Percentiles rank a stretch among this genome's conserved stretches.
Conservation (phyloP, 2,888 invertebrate species). For the Thecocarcelia acutangulata region DNA sequence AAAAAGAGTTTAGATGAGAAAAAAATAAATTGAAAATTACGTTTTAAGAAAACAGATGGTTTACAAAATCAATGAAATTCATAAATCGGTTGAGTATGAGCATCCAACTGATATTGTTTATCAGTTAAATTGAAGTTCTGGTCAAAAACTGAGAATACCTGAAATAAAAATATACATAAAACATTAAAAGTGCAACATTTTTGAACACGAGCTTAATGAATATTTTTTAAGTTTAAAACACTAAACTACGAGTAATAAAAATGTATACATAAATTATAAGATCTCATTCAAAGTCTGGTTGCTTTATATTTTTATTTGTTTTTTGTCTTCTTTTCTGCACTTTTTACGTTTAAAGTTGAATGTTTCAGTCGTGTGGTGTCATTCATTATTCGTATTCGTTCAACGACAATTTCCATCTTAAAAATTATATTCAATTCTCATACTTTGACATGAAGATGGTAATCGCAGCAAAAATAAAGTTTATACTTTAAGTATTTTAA, state of each 20-base stretch:
- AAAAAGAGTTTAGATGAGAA: constrained; percentile 5
- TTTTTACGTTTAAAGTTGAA: no score
- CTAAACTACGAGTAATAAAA: no score
- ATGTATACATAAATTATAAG: constrained; percentile 6
- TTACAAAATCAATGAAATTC: background rate
- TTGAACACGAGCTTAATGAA: no score
- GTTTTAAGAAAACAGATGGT: background rate
- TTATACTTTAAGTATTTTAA: constrained; percentile 22
- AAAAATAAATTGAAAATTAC: background rate
- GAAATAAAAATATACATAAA: no score
- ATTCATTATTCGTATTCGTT: constrained; percentile 14
- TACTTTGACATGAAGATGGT: constrained; percentile 55
- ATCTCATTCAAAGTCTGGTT: constrained; percentile 42
- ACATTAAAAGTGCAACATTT: no score
- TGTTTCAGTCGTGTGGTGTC: background rate
- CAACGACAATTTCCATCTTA: constrained; percentile 55
- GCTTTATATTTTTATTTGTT: constrained; percentile 3
- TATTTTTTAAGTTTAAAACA: no score
- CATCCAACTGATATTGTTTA: no score
- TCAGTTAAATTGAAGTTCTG: no score
- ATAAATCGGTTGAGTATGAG: no score
- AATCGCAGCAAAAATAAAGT: constrained; percentile 50
- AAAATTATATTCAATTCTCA: constrained; percentile 66
- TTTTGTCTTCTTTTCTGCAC: constrained; percentile 29
- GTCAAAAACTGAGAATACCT: no score